Percentiles rank a stretch among this genome's conserved stretches.
These are phyloP conservation scores for Zaprionus taronus DNA, from an alignment of 1,140 invertebrate species.

Conservation along the genomic window DNA sequence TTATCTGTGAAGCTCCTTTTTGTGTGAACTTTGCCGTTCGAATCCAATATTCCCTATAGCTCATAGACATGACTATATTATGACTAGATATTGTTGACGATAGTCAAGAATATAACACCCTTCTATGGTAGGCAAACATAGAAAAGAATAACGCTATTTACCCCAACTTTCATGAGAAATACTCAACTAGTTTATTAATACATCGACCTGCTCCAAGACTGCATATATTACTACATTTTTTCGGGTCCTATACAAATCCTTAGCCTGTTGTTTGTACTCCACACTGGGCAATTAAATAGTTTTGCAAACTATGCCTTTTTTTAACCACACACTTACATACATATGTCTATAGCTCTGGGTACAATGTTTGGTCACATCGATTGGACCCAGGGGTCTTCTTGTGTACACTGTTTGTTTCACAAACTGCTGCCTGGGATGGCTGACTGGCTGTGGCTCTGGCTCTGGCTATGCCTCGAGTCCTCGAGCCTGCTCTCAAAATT, in stretches of 20 bases:
- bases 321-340: conserved; percentile 29
- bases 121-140: too few species aligned
- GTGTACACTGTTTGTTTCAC: conserved; percentile 3
- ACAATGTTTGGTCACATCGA: conserved; percentile 27
- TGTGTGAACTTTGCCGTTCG: too few species aligned
- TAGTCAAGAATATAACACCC: too few species aligned
- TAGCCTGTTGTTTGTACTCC: neutral
- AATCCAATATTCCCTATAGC: too few species aligned
- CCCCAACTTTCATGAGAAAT: neutral
- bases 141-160: neutral
- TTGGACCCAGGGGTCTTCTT: conserved; percentile 50
- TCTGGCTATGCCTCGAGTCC: neutral
- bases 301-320: conserved; percentile 33
- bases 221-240: neutral
- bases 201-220: neutral
- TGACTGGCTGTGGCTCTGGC: neutral
- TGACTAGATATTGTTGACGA: too few species aligned
- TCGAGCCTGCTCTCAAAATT: conserved; percentile 52
- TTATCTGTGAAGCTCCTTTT: neutral
- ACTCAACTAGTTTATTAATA: neutral
- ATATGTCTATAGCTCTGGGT: conserved; percentile 11
- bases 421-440: too few species aligned
- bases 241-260: neutral
- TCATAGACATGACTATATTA: too few species aligned
- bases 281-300: conserved; percentile 40